These are phyloP conservation scores for Aphelocoma coerulescens DNA, from an alignment of 2,113 vertebrate genomes.

Conservation along the genomic window DNA sequence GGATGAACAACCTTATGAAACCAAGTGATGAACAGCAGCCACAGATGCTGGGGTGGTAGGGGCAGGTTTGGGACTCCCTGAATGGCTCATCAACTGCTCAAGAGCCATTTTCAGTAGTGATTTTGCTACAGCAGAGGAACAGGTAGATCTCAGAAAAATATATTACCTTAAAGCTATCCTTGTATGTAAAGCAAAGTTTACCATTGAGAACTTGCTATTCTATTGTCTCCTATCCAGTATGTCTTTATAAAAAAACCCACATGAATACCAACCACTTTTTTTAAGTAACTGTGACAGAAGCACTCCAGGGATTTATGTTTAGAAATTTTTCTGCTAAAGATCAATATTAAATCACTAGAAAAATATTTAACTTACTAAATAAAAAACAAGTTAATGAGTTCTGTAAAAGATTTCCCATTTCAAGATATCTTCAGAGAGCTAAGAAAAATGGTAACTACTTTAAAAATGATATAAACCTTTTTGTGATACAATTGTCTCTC, in stretches of 20 bases:
- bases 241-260: neutral
- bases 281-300: neutral
- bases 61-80: neutral
- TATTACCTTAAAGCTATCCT: neutral
- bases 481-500: neutral
- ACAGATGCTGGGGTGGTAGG: neutral
- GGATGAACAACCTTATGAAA: neutral
- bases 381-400: neutral
- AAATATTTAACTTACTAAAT: neutral
- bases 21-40: neutral
- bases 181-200: neutral
- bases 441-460: neutral
- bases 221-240: neutral
- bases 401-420: neutral
- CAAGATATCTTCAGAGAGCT: neutral
- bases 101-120: neutral
- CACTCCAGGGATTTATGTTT: neutral
- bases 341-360: neutral
- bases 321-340: neutral
- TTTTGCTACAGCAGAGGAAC: neutral
- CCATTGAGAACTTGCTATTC: neutral
- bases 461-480: neutral
- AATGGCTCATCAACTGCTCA: neutral
- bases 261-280: neutral
- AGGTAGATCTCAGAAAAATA: neutral